These are phyloP conservation scores for Lutjanus campechanus DNA, from an alignment of 2,797 vertebrate genomes.

Conservation along the genomic window DNA sequence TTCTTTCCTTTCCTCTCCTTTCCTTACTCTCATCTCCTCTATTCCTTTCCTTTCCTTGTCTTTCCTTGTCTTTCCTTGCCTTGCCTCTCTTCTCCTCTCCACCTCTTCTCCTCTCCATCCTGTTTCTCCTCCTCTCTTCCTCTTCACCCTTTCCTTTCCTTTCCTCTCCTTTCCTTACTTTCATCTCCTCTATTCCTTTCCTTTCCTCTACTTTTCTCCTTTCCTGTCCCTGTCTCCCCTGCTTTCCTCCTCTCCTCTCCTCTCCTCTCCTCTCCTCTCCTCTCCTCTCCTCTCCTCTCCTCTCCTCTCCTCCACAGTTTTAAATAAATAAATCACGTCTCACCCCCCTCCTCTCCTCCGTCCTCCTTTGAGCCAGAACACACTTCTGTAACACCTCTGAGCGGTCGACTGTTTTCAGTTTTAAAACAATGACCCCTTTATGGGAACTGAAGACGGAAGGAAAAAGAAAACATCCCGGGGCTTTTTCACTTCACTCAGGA, in stretches of 20 bases:
- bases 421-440: constrained; percentile 74
- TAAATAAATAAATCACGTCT: constrained; percentile 37
- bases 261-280: too few relatives aligned
- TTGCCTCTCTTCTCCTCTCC: too few relatives aligned
- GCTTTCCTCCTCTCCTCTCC: background rate
- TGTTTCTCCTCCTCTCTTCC: too few relatives aligned
- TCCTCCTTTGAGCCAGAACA: constrained; percentile 40
- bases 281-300: background rate
- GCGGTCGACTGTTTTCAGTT: constrained; percentile 61
- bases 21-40: background rate
- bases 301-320: background rate
- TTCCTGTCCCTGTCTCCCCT: background rate
- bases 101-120: background rate
- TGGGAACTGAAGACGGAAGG: constrained; percentile 56
- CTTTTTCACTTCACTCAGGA: constrained; percentile 46
- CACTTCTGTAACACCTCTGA: constrained; percentile 68
- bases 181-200: background rate
- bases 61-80: too few relatives aligned
- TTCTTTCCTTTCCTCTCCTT: too few relatives aligned
- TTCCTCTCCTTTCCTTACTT: background rate
- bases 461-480: constrained; percentile 62
- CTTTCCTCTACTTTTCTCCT: background rate
- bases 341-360: background rate
- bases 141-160: too few relatives aligned
- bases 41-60: too few relatives aligned